Conservation (phyloP, 2,888 invertebrate species). For the Xanthorhoe spadicearia region DNA sequence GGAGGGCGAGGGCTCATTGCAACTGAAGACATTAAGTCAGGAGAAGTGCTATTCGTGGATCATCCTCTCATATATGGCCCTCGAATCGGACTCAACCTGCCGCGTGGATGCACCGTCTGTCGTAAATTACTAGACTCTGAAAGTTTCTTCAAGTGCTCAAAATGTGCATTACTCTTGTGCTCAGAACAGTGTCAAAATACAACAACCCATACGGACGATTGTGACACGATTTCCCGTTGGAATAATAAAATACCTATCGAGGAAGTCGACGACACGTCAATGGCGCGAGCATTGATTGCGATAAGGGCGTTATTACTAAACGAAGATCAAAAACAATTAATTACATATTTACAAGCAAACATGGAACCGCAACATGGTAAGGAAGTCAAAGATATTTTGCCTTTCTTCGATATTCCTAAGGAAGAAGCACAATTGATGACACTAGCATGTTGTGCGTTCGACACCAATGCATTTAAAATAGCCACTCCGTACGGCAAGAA, state of each 20-base stretch:
- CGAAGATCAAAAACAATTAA: slow-evolving; percentile 78
- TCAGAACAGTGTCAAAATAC: slow-evolving; percentile 86
- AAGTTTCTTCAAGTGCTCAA: slow-evolving; percentile 81
- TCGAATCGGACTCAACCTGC: slow-evolving; percentile 80
- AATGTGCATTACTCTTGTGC: slow-evolving; percentile 89
- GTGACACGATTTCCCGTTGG: slow-evolving; percentile 86
- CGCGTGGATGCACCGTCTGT: slow-evolving; percentile 88
- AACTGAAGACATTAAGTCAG: slow-evolving; percentile 85
- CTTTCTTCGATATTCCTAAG: slow-evolving; percentile 76
- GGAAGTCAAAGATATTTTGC: slow-evolving; percentile 84
- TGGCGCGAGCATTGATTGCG: slow-evolving; percentile 71
- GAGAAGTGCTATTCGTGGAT: slow-evolving; percentile 90
- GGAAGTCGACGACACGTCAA: slow-evolving; percentile 64
- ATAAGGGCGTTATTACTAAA: slow-evolving; percentile 71
- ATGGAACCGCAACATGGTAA: slow-evolving; percentile 80
- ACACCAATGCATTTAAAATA: slow-evolving; percentile 89
- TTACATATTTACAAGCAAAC: slow-evolving; percentile 82
- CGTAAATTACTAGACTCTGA: slow-evolving; percentile 74
- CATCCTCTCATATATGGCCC: slow-evolving; percentile 89
- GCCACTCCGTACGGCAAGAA: slow-evolving; percentile 73
- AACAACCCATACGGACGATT: slow-evolving; percentile 86
- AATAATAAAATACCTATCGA: slow-evolving; percentile 77
- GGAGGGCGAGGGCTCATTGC: slow-evolving; percentile 91
- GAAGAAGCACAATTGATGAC: slow-evolving; percentile 85
- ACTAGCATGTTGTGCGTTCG: slow-evolving; percentile 85